These are phyloP conservation scores for Digitonthophagus gazella DNA, from an alignment of 2,888 invertebrate species.

Conservation along the genomic window DNA sequence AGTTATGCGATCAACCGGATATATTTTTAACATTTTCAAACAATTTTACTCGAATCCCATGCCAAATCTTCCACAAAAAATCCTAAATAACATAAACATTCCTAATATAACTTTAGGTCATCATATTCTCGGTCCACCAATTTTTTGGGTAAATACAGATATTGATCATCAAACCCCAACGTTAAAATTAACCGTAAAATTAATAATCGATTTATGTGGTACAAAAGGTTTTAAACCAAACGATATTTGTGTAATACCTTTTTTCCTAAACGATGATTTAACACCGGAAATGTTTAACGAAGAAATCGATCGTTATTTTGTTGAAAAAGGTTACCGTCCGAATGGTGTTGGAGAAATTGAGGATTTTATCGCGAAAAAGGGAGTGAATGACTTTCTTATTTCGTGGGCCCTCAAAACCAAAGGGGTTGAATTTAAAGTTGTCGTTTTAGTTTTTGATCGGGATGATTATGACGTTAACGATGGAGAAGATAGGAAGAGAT, in stretches of 20 bases:
- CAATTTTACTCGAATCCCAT: constrained; percentile 43
- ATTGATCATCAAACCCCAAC: constrained; percentile 19
- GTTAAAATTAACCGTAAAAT: constrained; percentile 37
- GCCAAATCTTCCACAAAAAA: constrained; percentile 36
- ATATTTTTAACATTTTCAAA: constrained; percentile 45
- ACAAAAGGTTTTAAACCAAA: constrained; percentile 47
- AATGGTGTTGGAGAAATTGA: constrained; percentile 43
- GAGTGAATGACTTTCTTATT: constrained; percentile 43
- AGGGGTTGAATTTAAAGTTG: constrained; percentile 48
- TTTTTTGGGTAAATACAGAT: constrained; percentile 43
- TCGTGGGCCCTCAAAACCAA: constrained; percentile 47
- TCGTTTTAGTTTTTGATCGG: constrained; percentile 45
- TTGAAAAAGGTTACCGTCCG: constrained; percentile 44
- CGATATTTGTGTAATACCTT: constrained; percentile 46
- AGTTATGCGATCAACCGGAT: constrained; percentile 45
- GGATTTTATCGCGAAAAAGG: constrained; percentile 39
- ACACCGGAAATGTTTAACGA: constrained; percentile 41
- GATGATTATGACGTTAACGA: constrained; percentile 46
- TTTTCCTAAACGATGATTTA: constrained; percentile 41
- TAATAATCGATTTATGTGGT: constrained; percentile 45
- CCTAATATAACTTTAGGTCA: constrained; percentile 41
- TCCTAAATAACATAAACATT: constrained; percentile 36
- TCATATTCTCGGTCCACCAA: constrained; percentile 42
- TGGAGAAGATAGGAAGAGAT: constrained; percentile 44
- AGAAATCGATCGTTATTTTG: constrained; percentile 42